Conservation (phyloP, 2,797 vertebrate species). For the Pipistrellus nathusii region DNA sequence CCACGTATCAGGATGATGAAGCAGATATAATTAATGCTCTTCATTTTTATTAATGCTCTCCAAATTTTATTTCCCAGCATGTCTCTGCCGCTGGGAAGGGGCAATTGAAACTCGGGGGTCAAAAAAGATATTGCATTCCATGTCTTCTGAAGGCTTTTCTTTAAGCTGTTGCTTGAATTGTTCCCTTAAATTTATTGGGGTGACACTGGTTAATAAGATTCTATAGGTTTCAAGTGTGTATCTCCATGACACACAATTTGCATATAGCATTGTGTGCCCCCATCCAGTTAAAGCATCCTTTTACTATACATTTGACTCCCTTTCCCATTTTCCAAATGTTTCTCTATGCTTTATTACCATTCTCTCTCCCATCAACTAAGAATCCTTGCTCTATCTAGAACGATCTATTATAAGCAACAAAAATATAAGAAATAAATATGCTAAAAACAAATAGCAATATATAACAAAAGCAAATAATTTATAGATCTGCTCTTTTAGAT, state of each 20-base stretch:
- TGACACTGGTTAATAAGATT: background rate
- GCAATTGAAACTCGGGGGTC: slow-evolving; percentile 92
- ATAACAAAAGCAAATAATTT: slow-evolving; percentile 2
- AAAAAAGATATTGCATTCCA: slow-evolving; percentile 98
- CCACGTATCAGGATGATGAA: background rate
- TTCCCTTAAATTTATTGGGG: slow-evolving; percentile 87
- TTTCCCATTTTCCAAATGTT: background rate
- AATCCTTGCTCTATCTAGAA: background rate
- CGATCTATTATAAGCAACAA: background rate
- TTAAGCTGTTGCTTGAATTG: slow-evolving; percentile 98
- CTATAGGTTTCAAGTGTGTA: too few relatives aligned
- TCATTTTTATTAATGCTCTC: too few relatives aligned
- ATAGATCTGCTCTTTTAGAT: background rate
- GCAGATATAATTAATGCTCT: background rate
- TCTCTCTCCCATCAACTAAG: background rate
- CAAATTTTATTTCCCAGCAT: slow-evolving; percentile 67
- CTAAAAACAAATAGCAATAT: background rate
- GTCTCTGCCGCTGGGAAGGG: slow-evolving; percentile 93
- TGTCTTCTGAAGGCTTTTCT: slow-evolving; percentile 96
- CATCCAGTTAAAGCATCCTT: background rate
- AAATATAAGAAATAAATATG: background rate
- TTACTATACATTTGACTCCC: background rate
- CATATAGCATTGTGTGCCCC: background rate
- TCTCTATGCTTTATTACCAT: background rate
- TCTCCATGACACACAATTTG: background rate